Evolutionary conservation across 2,888 invertebrate species (phyloP).

Genomic region (Yponomeuta malinellus): DNA sequence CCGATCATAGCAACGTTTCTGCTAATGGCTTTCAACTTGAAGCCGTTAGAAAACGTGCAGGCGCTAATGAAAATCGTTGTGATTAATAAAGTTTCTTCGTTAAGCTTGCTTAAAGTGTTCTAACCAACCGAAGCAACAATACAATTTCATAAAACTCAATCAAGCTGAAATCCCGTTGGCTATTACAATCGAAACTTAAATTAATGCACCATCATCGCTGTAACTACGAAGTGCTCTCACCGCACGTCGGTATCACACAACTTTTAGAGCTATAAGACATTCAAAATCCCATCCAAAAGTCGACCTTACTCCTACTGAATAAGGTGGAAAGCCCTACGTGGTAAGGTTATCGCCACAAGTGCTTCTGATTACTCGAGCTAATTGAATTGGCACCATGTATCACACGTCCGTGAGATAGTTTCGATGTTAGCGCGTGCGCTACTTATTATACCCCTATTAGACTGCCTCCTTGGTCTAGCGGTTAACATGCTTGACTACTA

Average conservation of each 20-base stretch:
- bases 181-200: neutral
- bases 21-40: conserved; percentile 1
- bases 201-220: neutral
- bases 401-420: neutral
- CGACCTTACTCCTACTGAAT: neutral
- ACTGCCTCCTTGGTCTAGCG: no score
- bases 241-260: neutral
- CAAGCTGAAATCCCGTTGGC: neutral
- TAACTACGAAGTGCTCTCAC: neutral
- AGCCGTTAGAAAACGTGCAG: conserved; percentile 5
- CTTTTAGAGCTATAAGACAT: neutral
- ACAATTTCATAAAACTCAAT: neutral
- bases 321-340: neutral
- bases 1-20: conserved; percentile 10
- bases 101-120: neutral
- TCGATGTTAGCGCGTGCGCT: neutral
- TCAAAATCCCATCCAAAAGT: neutral
- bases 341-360: neutral
- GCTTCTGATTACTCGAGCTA: neutral
- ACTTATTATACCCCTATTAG: neutral
- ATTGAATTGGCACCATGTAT: neutral
- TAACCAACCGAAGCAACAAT: neutral
- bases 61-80: conserved; percentile 2
- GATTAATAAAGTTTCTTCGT: neutral
- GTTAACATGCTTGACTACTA: no score